Base-by-base conservation (phyloP, 1,140 invertebrate species). In the Protaetia brevitarsis region DNA sequence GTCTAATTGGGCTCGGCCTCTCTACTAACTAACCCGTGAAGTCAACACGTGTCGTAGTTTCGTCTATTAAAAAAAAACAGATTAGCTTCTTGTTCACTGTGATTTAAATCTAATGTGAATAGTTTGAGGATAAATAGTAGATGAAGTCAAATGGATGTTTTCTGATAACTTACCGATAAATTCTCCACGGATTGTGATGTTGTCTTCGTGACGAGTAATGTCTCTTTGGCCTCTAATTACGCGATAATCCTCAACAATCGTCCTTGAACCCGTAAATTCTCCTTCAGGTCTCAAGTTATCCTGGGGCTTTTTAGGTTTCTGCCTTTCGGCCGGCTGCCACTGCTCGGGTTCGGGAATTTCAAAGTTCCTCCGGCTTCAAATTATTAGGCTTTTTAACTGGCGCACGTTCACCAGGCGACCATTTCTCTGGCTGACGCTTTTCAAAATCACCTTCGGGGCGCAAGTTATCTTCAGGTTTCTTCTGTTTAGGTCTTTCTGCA, bases 11-110 rank as follows among this genome's bases (percentile, higher is more conserved):
- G 70, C 80, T 85, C 11, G 87, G 84, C 70, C 86, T 81, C 77
- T 90, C 87, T 19, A 81, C 81, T 66, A 84, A 78, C 76, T 85
- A 83, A 1, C 86, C 84, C 66, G 85, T 88, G 73, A 86, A 91
- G 69, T 88, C 87, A 62, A 82, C 76, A 71, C 86, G 85, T 23
- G 82, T 81, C 28, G 87, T 88, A 36, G 86, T 89, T 56, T 84
- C 77, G 79, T 84, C 87, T 89, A 75, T 73, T 83, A 82, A 59
- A 69, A 72, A 65, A 63, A 27, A 30, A n/a, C n/a, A n/a, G n/a
- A n/a, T n/a, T n/a, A n/a, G n/a, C n/a, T n/a, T n/a, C n/a, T n/a
- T n/a, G n/a, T n/a, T n/a, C n/a, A n/a, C n/a, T n/a, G 58, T 26
- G 6, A 60, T 60, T 60, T 5, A 60, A 2, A 28, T 29, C 16